Conservation (phyloP, 2,797 vertebrate species). For the Myripristis jacobus region DNA sequence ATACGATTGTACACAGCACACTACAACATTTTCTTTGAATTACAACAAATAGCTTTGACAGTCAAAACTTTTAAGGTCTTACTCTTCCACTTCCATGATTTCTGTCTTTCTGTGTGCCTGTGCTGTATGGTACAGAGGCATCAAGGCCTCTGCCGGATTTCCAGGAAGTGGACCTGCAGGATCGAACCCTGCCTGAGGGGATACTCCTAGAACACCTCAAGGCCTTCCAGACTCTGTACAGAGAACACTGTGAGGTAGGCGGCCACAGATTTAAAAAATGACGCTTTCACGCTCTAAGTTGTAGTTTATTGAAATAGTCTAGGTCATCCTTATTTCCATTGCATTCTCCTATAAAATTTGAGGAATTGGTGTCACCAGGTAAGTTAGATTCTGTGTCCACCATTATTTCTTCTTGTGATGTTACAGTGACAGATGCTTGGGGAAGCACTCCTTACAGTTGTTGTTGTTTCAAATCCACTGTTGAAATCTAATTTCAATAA, state of each 20-base stretch:
- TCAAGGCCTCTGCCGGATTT: constrained; percentile 89
- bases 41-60: neutral
- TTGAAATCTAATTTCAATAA: too few species aligned
- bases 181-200: constrained; percentile 86
- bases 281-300: neutral
- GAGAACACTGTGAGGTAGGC: constrained; percentile 94
- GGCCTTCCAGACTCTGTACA: constrained; percentile 91
- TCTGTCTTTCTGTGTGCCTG: neutral
- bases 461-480: neutral
- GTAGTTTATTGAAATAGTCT: too few species aligned
- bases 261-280: neutral
- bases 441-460: too few species aligned
- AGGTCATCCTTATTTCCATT: neutral
- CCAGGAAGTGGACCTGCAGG: constrained; percentile 87
- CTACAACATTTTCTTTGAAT: neutral
- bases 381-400: neutral
- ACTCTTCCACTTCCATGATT: neutral
- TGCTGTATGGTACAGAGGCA: constrained; percentile 80
- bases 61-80: neutral
- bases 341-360: neutral
- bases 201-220: constrained; percentile 86
- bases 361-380: neutral
- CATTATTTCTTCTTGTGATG: too few species aligned
- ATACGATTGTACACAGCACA: neutral
- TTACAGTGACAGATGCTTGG: neutral